phyloP scores from a whole-genome alignment of 2,888 invertebrate species.

The Muscina levida region DNA sequence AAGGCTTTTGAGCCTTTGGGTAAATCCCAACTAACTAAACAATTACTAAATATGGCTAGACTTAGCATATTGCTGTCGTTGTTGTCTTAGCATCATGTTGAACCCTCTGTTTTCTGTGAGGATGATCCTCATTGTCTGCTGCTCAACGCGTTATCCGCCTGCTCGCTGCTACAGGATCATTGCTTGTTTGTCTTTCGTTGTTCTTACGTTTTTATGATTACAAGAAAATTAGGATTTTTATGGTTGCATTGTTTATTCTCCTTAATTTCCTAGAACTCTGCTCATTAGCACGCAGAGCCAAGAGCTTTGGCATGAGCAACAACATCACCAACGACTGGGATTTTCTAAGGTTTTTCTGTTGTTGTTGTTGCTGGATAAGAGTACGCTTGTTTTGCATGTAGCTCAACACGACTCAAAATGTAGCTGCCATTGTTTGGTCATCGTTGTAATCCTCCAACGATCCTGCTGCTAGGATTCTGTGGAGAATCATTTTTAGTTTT shows the following conservation, averaged over 20 bases:
- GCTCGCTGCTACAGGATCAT: too few relatives aligned
- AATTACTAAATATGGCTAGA: not conserved
- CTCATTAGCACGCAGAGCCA: constrained; percentile 54
- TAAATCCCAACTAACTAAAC: not conserved
- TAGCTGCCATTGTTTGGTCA: not conserved
- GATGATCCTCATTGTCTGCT: constrained; percentile 21
- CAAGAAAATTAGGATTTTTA: constrained; percentile 21
- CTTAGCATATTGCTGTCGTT: not conserved
- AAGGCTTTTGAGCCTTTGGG: constrained; percentile 52
- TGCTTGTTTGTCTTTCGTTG: constrained; percentile 7
- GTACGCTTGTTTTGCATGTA: not conserved
- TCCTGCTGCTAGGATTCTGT: constrained; percentile 21
- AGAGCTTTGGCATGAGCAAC: constrained; percentile 42
- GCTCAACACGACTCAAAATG: constrained; percentile 58
- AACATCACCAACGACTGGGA: too few relatives aligned
- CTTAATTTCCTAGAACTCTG: constrained; percentile 43
- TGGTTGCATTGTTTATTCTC: constrained; percentile 28
- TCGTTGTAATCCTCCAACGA: not conserved
- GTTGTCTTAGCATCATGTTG: not conserved
- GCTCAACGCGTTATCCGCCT: constrained; percentile 49
- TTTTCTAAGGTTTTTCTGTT: constrained; percentile 2
- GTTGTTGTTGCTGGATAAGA: constrained; percentile 8
- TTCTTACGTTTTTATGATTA: constrained; percentile 35
- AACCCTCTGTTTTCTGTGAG: not conserved
- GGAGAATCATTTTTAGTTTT: constrained; percentile 42